These are phyloP conservation scores for Drosophila colorata DNA, from an alignment of 2,888 invertebrate genomes.

Conservation along the genomic window DNA sequence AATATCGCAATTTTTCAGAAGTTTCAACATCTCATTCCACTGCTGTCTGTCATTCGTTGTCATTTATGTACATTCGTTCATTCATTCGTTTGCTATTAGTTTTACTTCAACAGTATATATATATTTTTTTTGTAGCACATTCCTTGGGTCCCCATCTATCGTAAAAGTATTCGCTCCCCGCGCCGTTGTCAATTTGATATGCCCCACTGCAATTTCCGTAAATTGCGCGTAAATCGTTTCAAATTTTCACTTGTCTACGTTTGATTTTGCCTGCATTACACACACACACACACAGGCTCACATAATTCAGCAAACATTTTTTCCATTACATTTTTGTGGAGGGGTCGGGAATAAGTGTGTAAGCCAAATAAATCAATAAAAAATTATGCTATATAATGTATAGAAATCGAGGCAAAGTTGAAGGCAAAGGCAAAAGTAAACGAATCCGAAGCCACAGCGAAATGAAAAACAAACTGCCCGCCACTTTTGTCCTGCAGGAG, in stretches of 20 bases:
- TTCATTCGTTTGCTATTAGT: slow-evolving; percentile 63
- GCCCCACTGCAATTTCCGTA: slow-evolving; percentile 75
- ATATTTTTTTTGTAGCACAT: slow-evolving; percentile 1
- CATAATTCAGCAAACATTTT: slow-evolving; percentile 77
- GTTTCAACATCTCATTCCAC: slow-evolving; percentile 15
- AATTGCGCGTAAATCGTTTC: slow-evolving; percentile 81
- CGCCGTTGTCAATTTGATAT: slow-evolving; percentile 71
- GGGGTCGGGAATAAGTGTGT: slow-evolving; percentile 31
- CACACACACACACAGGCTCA: slow-evolving; percentile 26
- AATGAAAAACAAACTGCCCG: slow-evolving; percentile 77
- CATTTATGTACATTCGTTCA: slow-evolving; percentile 42
- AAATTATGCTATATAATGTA: slow-evolving; percentile 77
- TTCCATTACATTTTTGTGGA: slow-evolving; percentile 57
- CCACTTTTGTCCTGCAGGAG: slow-evolving; percentile 40
- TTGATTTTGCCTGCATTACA: slow-evolving; percentile 66
- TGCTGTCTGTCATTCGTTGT: slow-evolving; percentile 26
- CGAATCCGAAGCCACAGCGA: slow-evolving; percentile 67
- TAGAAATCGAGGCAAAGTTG: slow-evolving; percentile 38
- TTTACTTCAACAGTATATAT: slow-evolving; percentile 44
- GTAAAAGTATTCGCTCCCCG: neutral
- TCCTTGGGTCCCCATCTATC: slow-evolving; percentile 8
- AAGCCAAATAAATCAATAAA: slow-evolving; percentile 78
- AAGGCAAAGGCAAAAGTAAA: slow-evolving; percentile 63
- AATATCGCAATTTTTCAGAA: slow-evolving; percentile 20
- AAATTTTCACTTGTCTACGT: slow-evolving; percentile 81